A percentile compares a stretch with the other conserved stretches of the same genome.
phyloP scores from a whole-genome alignment of 2,797 vertebrate genomes.

The Selene dorsalis region DNA sequence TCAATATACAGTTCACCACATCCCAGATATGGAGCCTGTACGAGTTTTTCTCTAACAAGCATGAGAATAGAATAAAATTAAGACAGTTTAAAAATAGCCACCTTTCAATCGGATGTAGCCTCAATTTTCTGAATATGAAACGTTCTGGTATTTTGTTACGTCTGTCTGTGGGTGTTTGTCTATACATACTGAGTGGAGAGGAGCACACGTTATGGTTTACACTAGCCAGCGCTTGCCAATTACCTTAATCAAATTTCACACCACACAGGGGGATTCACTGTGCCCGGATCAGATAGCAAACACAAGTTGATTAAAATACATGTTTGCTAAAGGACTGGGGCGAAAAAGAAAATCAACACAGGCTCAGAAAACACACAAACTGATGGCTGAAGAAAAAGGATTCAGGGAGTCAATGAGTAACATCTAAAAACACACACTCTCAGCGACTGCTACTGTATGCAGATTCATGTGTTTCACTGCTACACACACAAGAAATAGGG shows the following conservation, averaged over 20 bases:
- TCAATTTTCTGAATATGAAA: conserved; percentile 1
- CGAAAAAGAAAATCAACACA: conserved; percentile 53
- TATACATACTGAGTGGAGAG: conserved; percentile 41
- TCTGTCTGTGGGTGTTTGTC: conserved; percentile 43
- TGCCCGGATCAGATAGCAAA: conserved; percentile 78
- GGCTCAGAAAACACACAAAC: conserved; percentile 41
- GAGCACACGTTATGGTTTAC: conserved; percentile 58
- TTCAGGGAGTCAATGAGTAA: conserved; percentile 17
- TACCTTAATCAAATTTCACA: conserved; percentile 81
- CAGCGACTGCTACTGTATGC: neutral
- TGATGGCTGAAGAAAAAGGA: conserved; percentile 1
- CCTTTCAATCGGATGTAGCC: conserved; percentile 34
- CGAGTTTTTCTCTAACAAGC: conserved; percentile 25
- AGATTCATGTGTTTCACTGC: neutral
- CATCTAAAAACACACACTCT: neutral
- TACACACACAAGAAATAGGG: neutral
- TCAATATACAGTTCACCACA: conserved; percentile 24
- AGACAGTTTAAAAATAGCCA: conserved; percentile 46
- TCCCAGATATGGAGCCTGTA: conserved; percentile 3
- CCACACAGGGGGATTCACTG: conserved; percentile 66
- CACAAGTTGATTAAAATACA: conserved; percentile 78
- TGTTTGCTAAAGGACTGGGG: conserved; percentile 64
- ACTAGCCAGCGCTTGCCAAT: conserved; percentile 70
- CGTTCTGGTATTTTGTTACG: conserved; percentile 4
- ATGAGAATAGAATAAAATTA: conserved; percentile 22